Percentiles rank a stretch among this genome's conserved stretches.
phyloP scores from a whole-genome alignment of 23 tunicate genomes.

The Clavelina lepadiformis region DNA sequence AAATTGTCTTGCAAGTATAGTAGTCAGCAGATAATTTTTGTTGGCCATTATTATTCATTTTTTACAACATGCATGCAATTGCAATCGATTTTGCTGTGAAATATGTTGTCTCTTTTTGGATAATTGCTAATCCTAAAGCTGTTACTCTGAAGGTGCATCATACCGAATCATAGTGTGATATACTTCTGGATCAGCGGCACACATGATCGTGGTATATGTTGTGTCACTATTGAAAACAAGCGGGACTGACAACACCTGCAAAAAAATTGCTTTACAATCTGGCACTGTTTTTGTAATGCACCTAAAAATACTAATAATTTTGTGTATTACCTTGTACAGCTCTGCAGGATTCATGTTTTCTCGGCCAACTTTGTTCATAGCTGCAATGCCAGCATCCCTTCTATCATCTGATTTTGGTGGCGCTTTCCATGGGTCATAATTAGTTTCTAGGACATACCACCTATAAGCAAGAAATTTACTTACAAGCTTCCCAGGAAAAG shows the following conservation, averaged over 20 bases:
- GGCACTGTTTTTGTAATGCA: too few relatives aligned
- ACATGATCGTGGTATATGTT: constrained; percentile 58
- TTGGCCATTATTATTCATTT: too few relatives aligned
- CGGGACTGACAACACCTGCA: constrained; percentile 44
- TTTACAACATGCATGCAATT: too few relatives aligned
- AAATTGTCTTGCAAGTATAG: too few relatives aligned
- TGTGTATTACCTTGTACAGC: constrained; percentile 78
- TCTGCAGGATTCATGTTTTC: constrained; percentile 24
- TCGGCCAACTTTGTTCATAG: constrained; percentile 68
- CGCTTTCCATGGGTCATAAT: constrained; percentile 85
- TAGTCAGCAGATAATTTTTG: too few relatives aligned
- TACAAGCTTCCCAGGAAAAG: too few relatives aligned
- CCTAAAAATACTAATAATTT: too few relatives aligned
- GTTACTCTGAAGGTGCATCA: constrained; percentile 5
- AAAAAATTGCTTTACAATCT: constrained; percentile 1
- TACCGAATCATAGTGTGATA: constrained; percentile 50
- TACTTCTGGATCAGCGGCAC: constrained; percentile 32
- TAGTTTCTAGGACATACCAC: constrained; percentile 87
- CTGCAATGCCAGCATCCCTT: constrained; percentile 68
- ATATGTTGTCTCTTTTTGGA: too few relatives aligned
- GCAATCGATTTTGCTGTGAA: too few relatives aligned
- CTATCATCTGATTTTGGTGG: constrained; percentile 86
- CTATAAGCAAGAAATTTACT: too few relatives aligned
- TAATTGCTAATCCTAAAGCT: too few relatives aligned
- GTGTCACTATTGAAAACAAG: constrained; percentile 40